Evolutionary conservation across 2,113 vertebrate species (phyloP).

Genomic region (Neogale vison): DNA sequence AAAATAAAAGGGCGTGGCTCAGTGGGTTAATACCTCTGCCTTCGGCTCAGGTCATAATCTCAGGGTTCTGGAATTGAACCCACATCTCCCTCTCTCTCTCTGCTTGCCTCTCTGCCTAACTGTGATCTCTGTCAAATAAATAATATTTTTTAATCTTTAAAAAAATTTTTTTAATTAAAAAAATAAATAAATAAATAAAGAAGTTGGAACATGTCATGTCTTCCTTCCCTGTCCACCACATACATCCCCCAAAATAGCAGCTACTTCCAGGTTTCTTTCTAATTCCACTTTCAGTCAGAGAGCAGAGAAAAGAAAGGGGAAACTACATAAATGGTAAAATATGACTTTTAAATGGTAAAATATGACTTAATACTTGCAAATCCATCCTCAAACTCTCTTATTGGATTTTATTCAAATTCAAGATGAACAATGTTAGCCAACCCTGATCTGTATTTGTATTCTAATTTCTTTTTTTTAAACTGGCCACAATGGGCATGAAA

Average conservation of each 20-base stretch:
- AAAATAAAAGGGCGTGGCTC: not conserved
- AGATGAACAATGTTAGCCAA: not conserved
- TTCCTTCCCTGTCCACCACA: not conserved
- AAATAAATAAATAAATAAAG: too few relatives aligned
- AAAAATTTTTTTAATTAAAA: not conserved
- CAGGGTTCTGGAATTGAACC: too few relatives aligned
- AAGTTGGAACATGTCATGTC: not conserved
- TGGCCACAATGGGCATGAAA: not conserved
- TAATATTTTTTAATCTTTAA: too few relatives aligned
- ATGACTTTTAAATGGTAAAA: not conserved
- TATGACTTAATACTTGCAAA: not conserved
- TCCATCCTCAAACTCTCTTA: not conserved
- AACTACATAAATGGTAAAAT: not conserved
- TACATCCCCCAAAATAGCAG: not conserved
- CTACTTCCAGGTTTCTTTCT: not conserved
- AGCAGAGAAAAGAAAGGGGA: slow-evolving; percentile 20
- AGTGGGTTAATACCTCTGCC: too few relatives aligned
- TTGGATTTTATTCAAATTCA: not conserved
- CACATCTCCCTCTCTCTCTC: too few relatives aligned
- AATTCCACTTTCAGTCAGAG: not conserved
- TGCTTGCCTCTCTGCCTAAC: too few relatives aligned
- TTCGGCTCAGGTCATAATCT: too few relatives aligned
- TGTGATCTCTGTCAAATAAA: too few relatives aligned
- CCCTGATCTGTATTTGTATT: not conserved
- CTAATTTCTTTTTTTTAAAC: not conserved